Conservation (phyloP, 2,797 vertebrate genomes). For the Martes flavigula region DNA sequence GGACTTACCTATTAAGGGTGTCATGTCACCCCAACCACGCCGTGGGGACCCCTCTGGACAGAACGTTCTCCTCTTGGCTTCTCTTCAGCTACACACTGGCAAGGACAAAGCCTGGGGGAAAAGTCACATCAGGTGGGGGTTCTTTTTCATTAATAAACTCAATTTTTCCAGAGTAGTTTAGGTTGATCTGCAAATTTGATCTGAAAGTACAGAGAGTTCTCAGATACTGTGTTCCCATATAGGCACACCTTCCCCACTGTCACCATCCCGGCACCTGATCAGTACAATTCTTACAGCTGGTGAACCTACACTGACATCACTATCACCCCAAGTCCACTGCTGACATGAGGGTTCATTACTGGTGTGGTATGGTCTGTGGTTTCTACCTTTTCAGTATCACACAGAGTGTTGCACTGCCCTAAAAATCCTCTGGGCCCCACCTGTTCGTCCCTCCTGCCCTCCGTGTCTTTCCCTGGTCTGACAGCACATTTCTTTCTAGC, state of each 20-base stretch:
- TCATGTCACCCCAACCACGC: background rate
- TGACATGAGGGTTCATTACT: background rate
- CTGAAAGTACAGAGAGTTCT: background rate
- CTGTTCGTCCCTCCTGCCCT: background rate
- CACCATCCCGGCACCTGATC: background rate
- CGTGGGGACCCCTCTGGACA: background rate
- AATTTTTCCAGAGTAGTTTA: background rate
- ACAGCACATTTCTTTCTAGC: background rate
- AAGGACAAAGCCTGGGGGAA: too few relatives aligned
- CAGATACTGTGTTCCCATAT: background rate
- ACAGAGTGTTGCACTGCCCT: background rate
- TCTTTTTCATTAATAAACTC: background rate
- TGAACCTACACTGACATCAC: rapidly evolving
- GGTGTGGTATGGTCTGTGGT: background rate
- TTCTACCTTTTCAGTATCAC: background rate
- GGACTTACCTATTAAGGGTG: background rate
- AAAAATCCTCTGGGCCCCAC: background rate
- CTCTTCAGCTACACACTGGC: background rate
- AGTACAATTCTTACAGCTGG: too few relatives aligned
- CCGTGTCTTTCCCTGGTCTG: background rate
- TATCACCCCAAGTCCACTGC: background rate
- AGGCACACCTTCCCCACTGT: background rate
- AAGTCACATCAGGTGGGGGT: too few relatives aligned
- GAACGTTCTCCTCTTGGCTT: background rate
- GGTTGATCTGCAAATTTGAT: background rate